Base-by-base conservation (phyloP, 2,797 vertebrate genomes). In the Lophius americanus region DNA sequence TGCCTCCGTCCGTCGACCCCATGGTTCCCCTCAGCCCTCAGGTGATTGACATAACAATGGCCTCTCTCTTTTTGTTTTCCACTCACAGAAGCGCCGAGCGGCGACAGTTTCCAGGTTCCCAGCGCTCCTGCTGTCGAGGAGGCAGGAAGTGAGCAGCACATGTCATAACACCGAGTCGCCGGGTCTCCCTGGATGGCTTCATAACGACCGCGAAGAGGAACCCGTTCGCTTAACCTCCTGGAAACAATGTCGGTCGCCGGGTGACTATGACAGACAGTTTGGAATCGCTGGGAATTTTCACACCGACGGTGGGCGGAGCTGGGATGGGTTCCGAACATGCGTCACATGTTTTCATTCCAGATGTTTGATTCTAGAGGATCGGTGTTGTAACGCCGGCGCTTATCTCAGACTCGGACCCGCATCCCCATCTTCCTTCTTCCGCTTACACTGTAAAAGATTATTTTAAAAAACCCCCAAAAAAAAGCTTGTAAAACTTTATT, bases 191-290 rank as follows among this genome's bases (percentile, higher is more conserved):
- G 64, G 72, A 90, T 88, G 77, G 78, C 75, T 79, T 90, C 91
- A 88, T 92, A 89, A 92, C 79, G 86, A 86, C 42, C 57, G 5
- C 4, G 59, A 37, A 63, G 75, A 88, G 73, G 79, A 89, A 87
- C 75, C 73, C 37, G 51, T 78, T 84, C 90, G 86, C 88, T 78
- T 89, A 71, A 66, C 78, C 63, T 79, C 71, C 54, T 73, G 81
- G 81, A 88, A 92, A 89, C 86, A 69, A 70, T 72, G 80, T 85
- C 84, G 73, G 71, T 81, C 62, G 70, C 13, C 36, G 9, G 33
- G 46, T 44, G 69, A 70, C 68, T 10, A 7, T 83, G 79, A 89
- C 75, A 81, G 76, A 84, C 13, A 75, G 44, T n/a, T 12, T 43
- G 23, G 38, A 74, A 68, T 50, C 61, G 56, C 70, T 54, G 48